Base-by-base conservation (phyloP, 2,888 invertebrate genomes). In the Agriopis aurantiaria region DNA sequence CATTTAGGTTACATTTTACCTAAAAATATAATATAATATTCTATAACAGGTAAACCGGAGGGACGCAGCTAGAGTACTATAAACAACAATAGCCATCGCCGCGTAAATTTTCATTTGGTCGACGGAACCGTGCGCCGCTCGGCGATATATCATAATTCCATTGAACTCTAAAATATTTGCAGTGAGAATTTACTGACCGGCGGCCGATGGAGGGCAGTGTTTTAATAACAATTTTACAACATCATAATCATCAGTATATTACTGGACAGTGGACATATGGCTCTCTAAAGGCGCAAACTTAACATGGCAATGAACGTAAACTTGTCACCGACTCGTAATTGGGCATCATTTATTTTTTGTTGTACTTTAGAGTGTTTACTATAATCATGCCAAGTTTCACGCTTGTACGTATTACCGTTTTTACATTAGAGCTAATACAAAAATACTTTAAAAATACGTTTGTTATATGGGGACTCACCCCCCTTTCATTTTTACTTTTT, bases 91-190 rank as follows among this genome's bases (percentile, higher is more conserved):
- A 84, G 64, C 53, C 81, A 80, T 79, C 76, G 73, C 76, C 79
- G 83, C 86, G 88, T 90, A 90, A 86, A 90, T 90, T 86, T 84
- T 89, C 88, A 90, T 90, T 88, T 86, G 79, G 78, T 73, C 77
- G 78, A 68, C 78, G 74, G 75, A 73, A 65, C 74, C 69, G 64
- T 61, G 70, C 74, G 69, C 73, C 71, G 78, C 72, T 72, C 73
- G 69, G 72, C 85, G 77, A 85, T 90, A 90, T 88, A 85, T 90
- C 90, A 90, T 90, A 89, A 89, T 89, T 85, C 83, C 86, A 88
- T 88, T 88, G 89, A 88, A 88, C 84, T 88, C 85, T 88, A 87
- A 88, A 89, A 89, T 89, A 89, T 88, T 85, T 85, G 78, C 80
- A 78, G 73, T 78, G 75, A 79, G 78, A 78, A 78, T 52, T 82